phyloP scores from a whole-genome alignment of 2,113 vertebrate genomes.

The Lethenteron reissneri region DNA sequence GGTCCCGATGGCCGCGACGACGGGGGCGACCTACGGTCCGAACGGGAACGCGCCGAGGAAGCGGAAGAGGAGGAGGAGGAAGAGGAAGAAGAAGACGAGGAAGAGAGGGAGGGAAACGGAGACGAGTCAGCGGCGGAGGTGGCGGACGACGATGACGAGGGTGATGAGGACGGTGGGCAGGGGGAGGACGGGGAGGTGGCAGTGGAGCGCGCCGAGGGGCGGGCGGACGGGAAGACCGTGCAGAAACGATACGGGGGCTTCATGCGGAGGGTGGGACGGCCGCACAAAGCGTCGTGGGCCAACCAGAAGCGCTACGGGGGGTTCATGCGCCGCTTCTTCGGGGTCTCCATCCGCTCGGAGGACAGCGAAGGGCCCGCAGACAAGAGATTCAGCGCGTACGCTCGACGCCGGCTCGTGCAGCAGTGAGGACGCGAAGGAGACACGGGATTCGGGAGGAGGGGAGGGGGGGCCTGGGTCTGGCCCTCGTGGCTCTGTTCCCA shows the following conservation, averaged over 20 bases:
- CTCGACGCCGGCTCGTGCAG: too few relatives aligned
- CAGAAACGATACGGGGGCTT: conserved; percentile 94
- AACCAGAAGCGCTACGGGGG: conserved; percentile 80
- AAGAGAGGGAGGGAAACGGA: too few relatives aligned
- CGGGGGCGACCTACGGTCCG: too few relatives aligned
- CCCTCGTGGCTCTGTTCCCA: too few relatives aligned
- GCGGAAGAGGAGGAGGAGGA: too few relatives aligned
- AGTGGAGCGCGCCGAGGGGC: conserved; percentile 18
- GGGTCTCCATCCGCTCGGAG: conserved; percentile 46
- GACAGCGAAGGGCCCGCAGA: conserved; percentile 16
- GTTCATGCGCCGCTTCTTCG: conserved; percentile 75
- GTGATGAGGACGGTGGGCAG: neutral
- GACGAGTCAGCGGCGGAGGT: neutral
- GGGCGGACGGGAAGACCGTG: conserved; percentile 20
- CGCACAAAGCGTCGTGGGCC: conserved; percentile 70
- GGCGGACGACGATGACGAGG: neutral
- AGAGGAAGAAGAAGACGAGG: too few relatives aligned
- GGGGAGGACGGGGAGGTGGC: conserved; percentile 12
- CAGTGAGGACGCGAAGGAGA: too few relatives aligned
- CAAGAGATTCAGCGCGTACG: too few relatives aligned
- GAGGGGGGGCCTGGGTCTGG: too few relatives aligned
- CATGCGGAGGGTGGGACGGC: conserved; percentile 55
- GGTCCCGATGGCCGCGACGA: too few relatives aligned
- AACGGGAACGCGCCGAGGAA: too few relatives aligned
- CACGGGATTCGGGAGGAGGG: too few relatives aligned